Base-by-base conservation (phyloP, 2,113 vertebrate species). In the Smithornis capensis region DNA sequence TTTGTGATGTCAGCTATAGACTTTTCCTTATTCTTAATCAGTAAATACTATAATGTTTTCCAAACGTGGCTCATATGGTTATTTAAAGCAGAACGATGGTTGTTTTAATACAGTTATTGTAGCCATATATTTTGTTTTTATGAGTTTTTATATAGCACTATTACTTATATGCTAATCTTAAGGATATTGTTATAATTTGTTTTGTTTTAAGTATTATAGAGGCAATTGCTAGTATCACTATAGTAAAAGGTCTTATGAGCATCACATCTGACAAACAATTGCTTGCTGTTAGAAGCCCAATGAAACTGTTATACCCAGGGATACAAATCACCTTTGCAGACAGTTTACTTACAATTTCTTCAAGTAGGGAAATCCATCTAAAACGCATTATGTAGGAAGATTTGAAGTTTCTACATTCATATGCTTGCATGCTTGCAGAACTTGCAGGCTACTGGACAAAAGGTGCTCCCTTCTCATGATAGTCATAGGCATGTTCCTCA, bases 121-220 rank as follows among this genome's bases (percentile, higher is more conserved):
- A 94, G 88, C 79, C 80, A 96, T 97, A 95, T 52, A 89, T 97
- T 97, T 95, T 59, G 45, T 16, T 95, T 98, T 97, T 97, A 98
- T 97, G 95, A 96, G 95, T 88, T 97, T 97, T 98, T 97, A 95
- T 97, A 93, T 87, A 95, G 95, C 92, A 84, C 94, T 97, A 96
- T 97, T 97, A 97, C 96, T 98, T 97, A 96, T 85, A 90, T 91
- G 95, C 84, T 97, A 97, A 98, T 98, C 96, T 96, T 97, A 95
- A 90, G 92, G 83, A 97, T 97, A 97, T 97, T 97, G 95, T 96
- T 98, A 94, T 97, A 97, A 98, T 98, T 97, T 97, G 96, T 96
- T 98, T 97, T 97, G 71, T 77, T 76, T 96, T 97, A 96, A 96
- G 96, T 94, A 94, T 96, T 97, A 92, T 7, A 87, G 74, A 96